Conservation (phyloP, 2,888 invertebrate species). For the Xestoiulus laeticollis region DNA sequence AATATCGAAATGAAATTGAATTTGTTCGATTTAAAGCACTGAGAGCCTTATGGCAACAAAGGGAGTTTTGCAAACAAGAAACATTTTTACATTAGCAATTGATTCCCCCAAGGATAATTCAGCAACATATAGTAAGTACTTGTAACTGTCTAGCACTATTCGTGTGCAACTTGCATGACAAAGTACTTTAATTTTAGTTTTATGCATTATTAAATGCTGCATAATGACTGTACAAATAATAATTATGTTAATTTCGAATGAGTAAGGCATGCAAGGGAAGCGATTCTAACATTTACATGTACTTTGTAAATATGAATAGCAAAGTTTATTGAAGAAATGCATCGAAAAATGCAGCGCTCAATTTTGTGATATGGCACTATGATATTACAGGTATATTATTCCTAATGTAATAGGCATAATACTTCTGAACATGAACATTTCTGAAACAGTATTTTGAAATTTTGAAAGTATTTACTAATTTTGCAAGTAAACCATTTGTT, state of each 20-base stretch:
- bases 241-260: not conserved
- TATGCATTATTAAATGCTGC: not conserved
- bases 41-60: not conserved
- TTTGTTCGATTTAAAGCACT: not conserved
- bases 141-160: not conserved
- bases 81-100: not conserved
- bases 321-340: not conserved
- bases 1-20: not conserved
- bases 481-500: too few relatives aligned
- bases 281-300: not conserved
- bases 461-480: too few relatives aligned
- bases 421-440: not conserved
- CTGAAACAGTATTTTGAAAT: too few relatives aligned
- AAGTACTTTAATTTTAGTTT: not conserved
- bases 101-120: not conserved
- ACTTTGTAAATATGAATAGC: not conserved
- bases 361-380: too few relatives aligned
- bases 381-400: too few relatives aligned
- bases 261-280: not conserved
- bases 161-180: not conserved
- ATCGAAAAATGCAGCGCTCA: too few relatives aligned
- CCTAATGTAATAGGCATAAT: too few relatives aligned
- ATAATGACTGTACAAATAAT: slow-evolving; percentile 3
- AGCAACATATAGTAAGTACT: not conserved
- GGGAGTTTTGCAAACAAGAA: not conserved